A percentile compares a stretch with the other conserved stretches of the same genome.
Evolutionary conservation across 2,113 vertebrate genomes (phyloP).

Genomic region (Peromyscus polionotus): DNA sequence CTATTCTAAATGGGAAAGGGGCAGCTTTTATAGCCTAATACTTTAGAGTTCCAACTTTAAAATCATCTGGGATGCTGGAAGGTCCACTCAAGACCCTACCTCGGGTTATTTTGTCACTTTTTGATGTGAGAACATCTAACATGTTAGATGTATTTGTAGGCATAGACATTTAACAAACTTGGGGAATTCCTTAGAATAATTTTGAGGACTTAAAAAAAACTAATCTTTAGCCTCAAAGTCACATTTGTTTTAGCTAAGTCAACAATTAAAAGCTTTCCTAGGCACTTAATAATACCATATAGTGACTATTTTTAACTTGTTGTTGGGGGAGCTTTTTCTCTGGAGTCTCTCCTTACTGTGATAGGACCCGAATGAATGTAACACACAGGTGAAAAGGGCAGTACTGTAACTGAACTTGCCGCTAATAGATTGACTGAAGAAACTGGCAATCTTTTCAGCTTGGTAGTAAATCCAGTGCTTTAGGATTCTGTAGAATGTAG

Average conservation of each 20-base stretch:
- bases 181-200: conserved; percentile 53
- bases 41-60: conserved; percentile 63
- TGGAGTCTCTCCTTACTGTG: conserved; percentile 48
- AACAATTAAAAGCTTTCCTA: conserved; percentile 54
- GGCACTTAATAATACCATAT: conserved; percentile 68
- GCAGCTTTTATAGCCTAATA: conserved; percentile 47
- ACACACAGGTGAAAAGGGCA: not conserved
- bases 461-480: conserved; percentile 39
- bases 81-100: conserved; percentile 42
- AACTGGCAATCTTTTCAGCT: conserved; percentile 56
- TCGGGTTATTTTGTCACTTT: conserved; percentile 38
- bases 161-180: conserved; percentile 39
- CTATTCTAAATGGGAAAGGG: conserved; percentile 11
- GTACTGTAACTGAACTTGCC: conserved; percentile 59
- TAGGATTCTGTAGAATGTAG: conserved; percentile 26
- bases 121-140: conserved; percentile 33
- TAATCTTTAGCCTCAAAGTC: conserved; percentile 47
- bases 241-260: conserved; percentile 41
- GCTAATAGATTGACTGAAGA: conserved; percentile 50
- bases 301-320: conserved; percentile 54
- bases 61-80: not conserved
- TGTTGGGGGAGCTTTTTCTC: conserved; percentile 60
- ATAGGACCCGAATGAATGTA: conserved; percentile 52
- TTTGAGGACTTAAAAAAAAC: conserved; percentile 43
- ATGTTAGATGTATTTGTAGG: conserved; percentile 27